These are phyloP conservation scores for Leuciscus idus DNA, from an alignment of 2,113 vertebrate species.

Conservation along the genomic window DNA sequence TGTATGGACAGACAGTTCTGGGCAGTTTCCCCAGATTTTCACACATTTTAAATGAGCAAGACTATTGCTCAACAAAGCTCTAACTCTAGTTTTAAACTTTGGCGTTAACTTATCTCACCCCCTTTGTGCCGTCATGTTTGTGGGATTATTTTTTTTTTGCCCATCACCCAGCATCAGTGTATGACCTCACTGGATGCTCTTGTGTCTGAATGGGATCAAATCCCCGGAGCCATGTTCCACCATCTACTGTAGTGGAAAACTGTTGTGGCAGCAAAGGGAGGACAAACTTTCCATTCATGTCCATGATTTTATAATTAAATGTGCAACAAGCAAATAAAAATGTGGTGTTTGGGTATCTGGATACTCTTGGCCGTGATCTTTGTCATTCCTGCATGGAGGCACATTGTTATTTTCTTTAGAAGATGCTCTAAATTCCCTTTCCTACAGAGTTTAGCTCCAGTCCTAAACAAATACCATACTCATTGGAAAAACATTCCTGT, in stretches of 20 bases:
- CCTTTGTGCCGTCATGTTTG: not conserved
- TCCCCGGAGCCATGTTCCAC: conserved; percentile 1
- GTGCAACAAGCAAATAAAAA: not conserved
- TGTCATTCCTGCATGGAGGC: not conserved
- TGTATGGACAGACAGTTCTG: not conserved
- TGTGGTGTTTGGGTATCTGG: not conserved
- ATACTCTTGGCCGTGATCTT: not conserved
- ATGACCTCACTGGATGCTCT: not conserved
- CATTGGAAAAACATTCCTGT: too few species aligned
- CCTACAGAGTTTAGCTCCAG: not conserved
- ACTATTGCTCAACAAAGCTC: not conserved
- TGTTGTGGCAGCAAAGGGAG: not conserved
- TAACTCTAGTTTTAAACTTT: not conserved
- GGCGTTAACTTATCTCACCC: not conserved
- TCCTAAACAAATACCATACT: not conserved
- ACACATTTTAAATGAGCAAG: not conserved
- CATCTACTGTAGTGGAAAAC: not conserved
- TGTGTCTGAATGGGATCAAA: not conserved
- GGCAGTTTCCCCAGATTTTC: not conserved
- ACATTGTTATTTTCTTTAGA: not conserved
- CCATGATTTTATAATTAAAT: not conserved
- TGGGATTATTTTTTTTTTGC: not conserved
- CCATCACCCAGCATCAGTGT: not conserved
- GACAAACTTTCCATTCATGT: not conserved
- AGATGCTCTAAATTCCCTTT: not conserved